phyloP scores from a whole-genome alignment of 1,140 invertebrate genomes.

The Pachyrhynchus sulphureomaculatus region DNA sequence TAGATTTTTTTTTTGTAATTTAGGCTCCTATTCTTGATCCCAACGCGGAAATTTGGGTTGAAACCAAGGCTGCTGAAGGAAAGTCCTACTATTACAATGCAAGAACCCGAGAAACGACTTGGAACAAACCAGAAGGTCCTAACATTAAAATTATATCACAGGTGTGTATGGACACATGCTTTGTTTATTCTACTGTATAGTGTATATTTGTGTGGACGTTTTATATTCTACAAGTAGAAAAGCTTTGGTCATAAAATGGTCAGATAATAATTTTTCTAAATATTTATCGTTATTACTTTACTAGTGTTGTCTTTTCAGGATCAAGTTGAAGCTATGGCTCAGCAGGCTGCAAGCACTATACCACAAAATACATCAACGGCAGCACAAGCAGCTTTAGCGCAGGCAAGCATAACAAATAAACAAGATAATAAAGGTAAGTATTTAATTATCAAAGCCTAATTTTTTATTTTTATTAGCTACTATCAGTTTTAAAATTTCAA shows the following conservation, averaged over 20 bases:
- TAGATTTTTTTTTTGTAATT: too few relatives aligned
- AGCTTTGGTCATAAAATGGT: too few relatives aligned
- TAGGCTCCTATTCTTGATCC: slow-evolving; percentile 44
- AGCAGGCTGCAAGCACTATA: slow-evolving; percentile 59
- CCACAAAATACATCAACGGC: slow-evolving; percentile 49
- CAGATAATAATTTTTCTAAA: too few relatives aligned
- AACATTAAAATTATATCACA: slow-evolving; percentile 91
- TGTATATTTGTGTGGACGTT: background rate
- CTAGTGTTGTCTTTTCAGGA: too few relatives aligned
- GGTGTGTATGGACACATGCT: slow-evolving; percentile 5
- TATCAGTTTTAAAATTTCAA: too few relatives aligned
- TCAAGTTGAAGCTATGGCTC: slow-evolving; percentile 67
- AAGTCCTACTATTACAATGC: slow-evolving; percentile 97
- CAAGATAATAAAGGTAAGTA: slow-evolving; percentile 52
- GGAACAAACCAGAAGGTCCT: slow-evolving; percentile 91
- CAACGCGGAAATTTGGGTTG: slow-evolving; percentile 83
- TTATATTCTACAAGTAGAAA: too few relatives aligned
- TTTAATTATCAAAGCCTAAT: slow-evolving; percentile 20
- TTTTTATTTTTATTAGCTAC: background rate
- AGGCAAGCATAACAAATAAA: slow-evolving; percentile 50
- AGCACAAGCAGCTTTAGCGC: slow-evolving; percentile 54
- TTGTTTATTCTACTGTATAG: background rate
- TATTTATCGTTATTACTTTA: too few relatives aligned
- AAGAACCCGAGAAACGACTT: slow-evolving; percentile 92
- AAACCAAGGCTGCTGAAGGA: slow-evolving; percentile 92